Percentiles rank a stretch among this genome's conserved stretches.
These are phyloP conservation scores for Trachops cirrhosus DNA, from an alignment of 2,797 vertebrate genomes.

Conservation along the genomic window DNA sequence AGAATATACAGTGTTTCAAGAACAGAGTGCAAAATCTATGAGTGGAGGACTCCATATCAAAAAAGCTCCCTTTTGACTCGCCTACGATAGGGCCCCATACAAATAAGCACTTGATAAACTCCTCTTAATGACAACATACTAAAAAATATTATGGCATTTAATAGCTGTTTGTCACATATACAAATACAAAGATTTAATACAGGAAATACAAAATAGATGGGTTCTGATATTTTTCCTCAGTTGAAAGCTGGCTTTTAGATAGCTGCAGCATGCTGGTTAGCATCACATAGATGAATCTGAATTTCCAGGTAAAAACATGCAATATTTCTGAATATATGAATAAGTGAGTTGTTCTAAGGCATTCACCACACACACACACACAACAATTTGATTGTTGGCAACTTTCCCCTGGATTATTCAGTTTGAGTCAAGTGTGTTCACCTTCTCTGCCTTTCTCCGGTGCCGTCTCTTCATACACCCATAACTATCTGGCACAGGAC, in stretches of 20 bases:
- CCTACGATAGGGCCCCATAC: background rate
- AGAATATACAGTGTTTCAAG: conserved; percentile 22
- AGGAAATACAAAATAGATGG: conserved; percentile 4
- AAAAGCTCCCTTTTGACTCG: background rate
- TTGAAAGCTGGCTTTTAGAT: conserved; percentile 16
- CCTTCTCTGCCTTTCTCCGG: conserved; percentile 59
- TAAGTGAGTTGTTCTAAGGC: background rate
- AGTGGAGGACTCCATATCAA: background rate
- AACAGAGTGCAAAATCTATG: background rate
- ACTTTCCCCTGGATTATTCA: conserved; percentile 54
- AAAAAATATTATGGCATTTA: background rate
- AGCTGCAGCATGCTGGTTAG: background rate
- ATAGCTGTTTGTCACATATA: background rate
- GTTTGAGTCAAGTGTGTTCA: conserved; percentile 63
- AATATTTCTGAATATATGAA: conserved; percentile 39
- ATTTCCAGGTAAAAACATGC: conserved; percentile 31
- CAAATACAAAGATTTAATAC: conserved; percentile 28
- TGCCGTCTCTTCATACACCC: conserved; percentile 60
- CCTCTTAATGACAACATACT: background rate
- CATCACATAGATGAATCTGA: conserved; percentile 6
- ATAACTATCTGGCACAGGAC: conserved; percentile 51
- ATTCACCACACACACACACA: conserved; percentile 5
- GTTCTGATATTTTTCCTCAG: background rate
- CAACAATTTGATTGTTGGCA: conserved; percentile 39
- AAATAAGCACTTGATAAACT: conserved; percentile 29